Evolutionary conservation across 2,113 vertebrate species (phyloP), one percentile per base, ranked within the genome.

Genomic region (Nansenia antarctica): DNA sequence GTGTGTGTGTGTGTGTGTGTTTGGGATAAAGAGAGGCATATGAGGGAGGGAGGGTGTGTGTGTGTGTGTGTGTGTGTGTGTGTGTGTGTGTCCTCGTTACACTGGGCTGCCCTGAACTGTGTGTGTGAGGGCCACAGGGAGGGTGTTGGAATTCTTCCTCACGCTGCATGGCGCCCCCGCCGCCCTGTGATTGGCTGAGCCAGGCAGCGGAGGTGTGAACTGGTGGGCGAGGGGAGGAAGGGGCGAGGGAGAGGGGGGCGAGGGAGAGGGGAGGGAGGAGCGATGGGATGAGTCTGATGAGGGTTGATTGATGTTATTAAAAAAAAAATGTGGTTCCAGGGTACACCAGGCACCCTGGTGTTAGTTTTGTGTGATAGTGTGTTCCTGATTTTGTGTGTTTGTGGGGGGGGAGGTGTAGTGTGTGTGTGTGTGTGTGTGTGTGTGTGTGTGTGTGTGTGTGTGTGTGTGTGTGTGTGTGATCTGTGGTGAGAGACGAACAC

Each of bases 81-180:
- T 22, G 32, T 58, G 65, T n/a, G 3, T 20, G 39, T 22, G 76
- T 75, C 54, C 53, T 61, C 55, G 26, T 77, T 76, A 85, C 64
- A 42, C 71, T 62, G 60, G 72, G 70, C 72, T 78, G 72, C 59
- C 77, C 78, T 90, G 88, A 91, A 89, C 89, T 83, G 74, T 82
- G 70, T 55, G 57, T 89, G 85, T 27, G 31, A 71, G 55, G 78
- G 68, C 89, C 80, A 70, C 24, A 47, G 87, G 83, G 87, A 85
- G 49, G 31, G 15, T 47, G 76, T 52, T 62, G 54, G 74, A 77
- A 68, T 78, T 69, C 55, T 77, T 69, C 69, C 60, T 63, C 64
- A 37, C 80, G 37, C 77, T 77, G 5, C 39, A 47, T 65, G 62
- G 62, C 1, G 14, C 64, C 66, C n/a, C 74, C 30, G 20, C 39